Evolutionary conservation across 1,140 invertebrate genomes (phyloP), one percentile per base, ranked within the genome.

Genomic region (Maconellicoccus hirsutus): DNA sequence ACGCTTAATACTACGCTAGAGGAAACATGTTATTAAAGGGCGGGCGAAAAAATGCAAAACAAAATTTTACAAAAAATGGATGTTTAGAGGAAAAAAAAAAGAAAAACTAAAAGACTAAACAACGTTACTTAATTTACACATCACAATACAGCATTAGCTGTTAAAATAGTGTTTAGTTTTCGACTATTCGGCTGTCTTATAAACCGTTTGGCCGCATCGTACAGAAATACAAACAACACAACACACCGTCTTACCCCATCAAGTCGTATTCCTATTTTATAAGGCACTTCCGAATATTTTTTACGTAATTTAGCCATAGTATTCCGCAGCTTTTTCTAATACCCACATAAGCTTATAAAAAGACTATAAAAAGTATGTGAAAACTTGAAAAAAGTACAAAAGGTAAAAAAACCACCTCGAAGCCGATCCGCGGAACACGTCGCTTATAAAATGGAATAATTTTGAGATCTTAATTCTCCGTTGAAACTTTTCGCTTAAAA

Each of bases 41-140:
- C 29, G 29, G 42, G 42, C 12, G n/a, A n/a, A n/a, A 52, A 52
- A 52, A 52, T 52, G 42, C 42, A 16, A 52, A 52, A 4, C 6
- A 52, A 52, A 52, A 6, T 16, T 52, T 52, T 16, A 52, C 10
- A 16, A 52, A 52, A 52, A 52, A 52, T 52, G 42, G n/a, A 52
- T 52, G 16, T 52, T 52, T 52, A 52, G 42, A 52, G 42, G 42
- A 52, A 52, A 16, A 52, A 16, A 12, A 33, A 33, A 33, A 33
- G 29, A 12, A 33, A 8, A 52, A 52, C 42, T 52, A 52, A 14
- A 52, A 52, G 42, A 52, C 61, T 66, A 66, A 66, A 66, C 8
- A 66, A 66, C 61, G 25, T 66, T 66, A 25, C 61, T 66, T 66
- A 66, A 66, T 66, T 23, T 66, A 66, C 61, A 66, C 61, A 66